phyloP scores from a whole-genome alignment of 2,888 invertebrate genomes.

The Trichogramma dendrolimi region DNA sequence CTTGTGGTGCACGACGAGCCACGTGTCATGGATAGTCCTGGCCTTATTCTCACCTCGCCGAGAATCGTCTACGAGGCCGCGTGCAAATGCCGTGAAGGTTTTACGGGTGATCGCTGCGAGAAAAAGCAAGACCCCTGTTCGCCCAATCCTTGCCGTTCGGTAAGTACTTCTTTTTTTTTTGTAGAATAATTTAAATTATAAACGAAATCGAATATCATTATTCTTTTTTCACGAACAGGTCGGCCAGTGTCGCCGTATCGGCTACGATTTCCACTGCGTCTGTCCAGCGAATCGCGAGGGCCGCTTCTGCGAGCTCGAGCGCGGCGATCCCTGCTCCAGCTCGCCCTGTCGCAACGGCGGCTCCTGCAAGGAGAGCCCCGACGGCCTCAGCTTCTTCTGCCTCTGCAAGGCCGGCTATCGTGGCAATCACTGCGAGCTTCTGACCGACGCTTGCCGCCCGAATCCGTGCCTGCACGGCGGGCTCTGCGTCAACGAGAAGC shows the following conservation, averaged over 20 bases:
- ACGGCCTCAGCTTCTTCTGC: slow-evolving; percentile 86
- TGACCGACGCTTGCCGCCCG: slow-evolving; percentile 84
- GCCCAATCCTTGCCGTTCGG: slow-evolving; percentile 76
- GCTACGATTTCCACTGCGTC: slow-evolving; percentile 77
- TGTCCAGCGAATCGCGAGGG: slow-evolving; percentile 79
- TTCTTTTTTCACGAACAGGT: slow-evolving; percentile 53
- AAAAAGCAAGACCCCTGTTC: slow-evolving; percentile 86
- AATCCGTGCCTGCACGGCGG: slow-evolving; percentile 92
- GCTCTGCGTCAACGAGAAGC: slow-evolving; percentile 80
- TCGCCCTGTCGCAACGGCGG: slow-evolving; percentile 90
- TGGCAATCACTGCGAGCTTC: slow-evolving; percentile 84
- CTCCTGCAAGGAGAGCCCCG: slow-evolving; percentile 82
- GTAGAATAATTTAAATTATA: not conserved
- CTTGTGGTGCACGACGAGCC: slow-evolving; percentile 67
- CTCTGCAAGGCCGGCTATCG: slow-evolving; percentile 86
- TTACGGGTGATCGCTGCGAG: slow-evolving; percentile 77
- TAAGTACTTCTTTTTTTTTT: slow-evolving; percentile 26
- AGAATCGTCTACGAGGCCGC: slow-evolving; percentile 70
- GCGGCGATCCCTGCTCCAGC: slow-evolving; percentile 77
- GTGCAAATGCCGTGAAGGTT: slow-evolving; percentile 80
- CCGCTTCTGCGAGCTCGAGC: slow-evolving; percentile 76
- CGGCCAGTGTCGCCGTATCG: slow-evolving; percentile 79
- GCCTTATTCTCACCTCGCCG: slow-evolving; percentile 79
- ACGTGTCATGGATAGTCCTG: slow-evolving; percentile 75
- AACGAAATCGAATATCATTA: not conserved